Percentiles rank a stretch among this genome's conserved stretches.
These are phyloP conservation scores for Exaiptasia diaphana DNA, from an alignment of 64 coral and sea anemone genomes.

Conservation along the genomic window DNA sequence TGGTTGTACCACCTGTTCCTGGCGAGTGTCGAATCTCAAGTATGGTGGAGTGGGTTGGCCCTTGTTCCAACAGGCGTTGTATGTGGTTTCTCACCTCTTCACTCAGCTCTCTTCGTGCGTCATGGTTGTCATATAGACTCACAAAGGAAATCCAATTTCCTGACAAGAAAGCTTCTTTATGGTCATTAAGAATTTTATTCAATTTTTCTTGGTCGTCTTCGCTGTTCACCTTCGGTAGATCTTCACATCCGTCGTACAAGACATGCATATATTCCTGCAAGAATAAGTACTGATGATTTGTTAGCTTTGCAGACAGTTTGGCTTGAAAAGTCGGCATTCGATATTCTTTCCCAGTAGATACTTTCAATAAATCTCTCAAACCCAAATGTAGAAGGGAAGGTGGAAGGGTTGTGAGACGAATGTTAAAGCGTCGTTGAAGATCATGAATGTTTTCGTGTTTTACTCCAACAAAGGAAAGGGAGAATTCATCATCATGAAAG, in stretches of 20 bases:
- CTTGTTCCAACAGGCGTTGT: slow-evolving; percentile 45
- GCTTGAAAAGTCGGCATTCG: slow-evolving; percentile 70
- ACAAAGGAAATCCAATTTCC: slow-evolving; percentile 60
- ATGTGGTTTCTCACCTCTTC: slow-evolving; percentile 44
- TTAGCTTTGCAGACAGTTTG: not conserved
- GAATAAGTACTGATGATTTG: slow-evolving; percentile 52
- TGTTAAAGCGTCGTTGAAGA: not conserved
- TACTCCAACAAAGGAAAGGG: slow-evolving; percentile 13
- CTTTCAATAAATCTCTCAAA: slow-evolving; percentile 14
- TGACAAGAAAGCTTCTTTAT: slow-evolving; percentile 64
- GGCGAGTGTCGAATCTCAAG: slow-evolving; percentile 70
- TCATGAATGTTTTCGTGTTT: not conserved
- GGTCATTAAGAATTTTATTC: slow-evolving; percentile 42
- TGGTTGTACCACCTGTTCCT: slow-evolving; percentile 74
- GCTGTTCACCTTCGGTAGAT: slow-evolving; percentile 23
- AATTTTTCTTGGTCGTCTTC: slow-evolving; percentile 17
- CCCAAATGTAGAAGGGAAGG: slow-evolving; percentile 38
- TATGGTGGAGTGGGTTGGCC: slow-evolving; percentile 40
- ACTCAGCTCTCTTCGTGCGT: slow-evolving; percentile 49
- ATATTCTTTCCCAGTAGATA: not conserved
- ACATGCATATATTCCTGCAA: slow-evolving; percentile 62
- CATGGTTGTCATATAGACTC: slow-evolving; percentile 73
- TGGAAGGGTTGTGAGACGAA: slow-evolving; percentile 15
- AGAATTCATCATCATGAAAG: slow-evolving; percentile 55
- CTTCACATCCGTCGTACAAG: slow-evolving; percentile 64